Base-by-base conservation (phyloP, 2,797 vertebrate genomes). In the Pygocentrus nattereri region DNA sequence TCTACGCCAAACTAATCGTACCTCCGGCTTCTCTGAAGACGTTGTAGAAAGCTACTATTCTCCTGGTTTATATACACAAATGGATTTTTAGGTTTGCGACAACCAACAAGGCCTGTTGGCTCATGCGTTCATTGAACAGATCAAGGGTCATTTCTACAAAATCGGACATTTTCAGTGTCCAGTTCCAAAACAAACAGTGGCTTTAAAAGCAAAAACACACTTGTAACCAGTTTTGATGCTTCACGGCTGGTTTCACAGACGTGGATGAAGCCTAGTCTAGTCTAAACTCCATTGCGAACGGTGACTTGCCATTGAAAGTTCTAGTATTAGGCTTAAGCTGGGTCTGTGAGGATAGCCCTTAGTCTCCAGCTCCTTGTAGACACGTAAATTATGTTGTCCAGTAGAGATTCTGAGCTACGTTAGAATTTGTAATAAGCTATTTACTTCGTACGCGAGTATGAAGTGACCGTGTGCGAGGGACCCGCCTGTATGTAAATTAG, bases 361-460 rank as follows among this genome's bases (percentile, higher is more conserved):
- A 44, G 41, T 44, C 21, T 69, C 38, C 47, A n/a, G n/a, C 47
- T 50, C 68, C 68, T 70, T 27, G 18, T 47, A 69, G n/a, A n/a
- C 50, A 27, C 56, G 5, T 44, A 2, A 18, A 15, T 27, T 61
- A n/a, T 52, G 2, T 18, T 21, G 34, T 41, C 49, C 50, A 12
- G 16, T 78, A 65, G 19, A 78, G 34, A 62, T 41, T 64, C 21
- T 25, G 47, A 82, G 16, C 49, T 47, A 44, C 23, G 47, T 15
- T 41, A 82, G 52, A 75, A 67, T 11, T 18, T 81, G 78, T 75
- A 67, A 85, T 83, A 75, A 83, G 74, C 81, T 85, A 79, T 74
- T 80, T 54, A 59, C 54, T 16, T 80, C 54, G 21, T 80, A 61
- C 76, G 31, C n/a, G 11, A 47, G 61, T 76, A 16, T 85, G 74